Percentiles rank a stretch among this genome's conserved stretches.
These are phyloP conservation scores for Tor tambroides DNA, from an alignment of 2,113 vertebrate species.

Conservation along the genomic window DNA sequence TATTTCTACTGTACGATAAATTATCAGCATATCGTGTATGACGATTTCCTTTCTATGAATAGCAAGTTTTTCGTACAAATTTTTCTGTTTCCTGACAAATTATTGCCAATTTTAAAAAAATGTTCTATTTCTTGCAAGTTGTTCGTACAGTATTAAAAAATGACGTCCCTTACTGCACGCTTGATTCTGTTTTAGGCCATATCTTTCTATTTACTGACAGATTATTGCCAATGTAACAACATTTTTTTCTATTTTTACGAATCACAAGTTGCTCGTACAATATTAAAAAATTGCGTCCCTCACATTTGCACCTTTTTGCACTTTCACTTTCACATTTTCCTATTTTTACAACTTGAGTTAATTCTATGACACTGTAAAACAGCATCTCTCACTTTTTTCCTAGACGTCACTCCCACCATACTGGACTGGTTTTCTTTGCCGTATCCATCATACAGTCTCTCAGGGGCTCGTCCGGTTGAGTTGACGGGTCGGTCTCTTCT, in stretches of 20 bases:
- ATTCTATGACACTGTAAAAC: too few relatives aligned
- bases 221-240: neutral
- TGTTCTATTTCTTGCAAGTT: too few relatives aligned
- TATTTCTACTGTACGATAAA: too few relatives aligned
- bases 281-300: neutral
- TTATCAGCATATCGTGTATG: too few relatives aligned
- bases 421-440: conserved; percentile 95
- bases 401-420: conserved; percentile 92
- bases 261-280: neutral
- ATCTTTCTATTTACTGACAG: neutral
- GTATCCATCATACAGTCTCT: conserved; percentile 88
- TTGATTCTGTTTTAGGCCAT: neutral
- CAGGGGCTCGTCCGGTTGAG: conserved; percentile 69
- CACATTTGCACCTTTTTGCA: neutral
- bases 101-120: too few relatives aligned
- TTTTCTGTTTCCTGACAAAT: too few relatives aligned
- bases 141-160: too few relatives aligned
- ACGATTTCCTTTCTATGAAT: too few relatives aligned
- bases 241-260: neutral
- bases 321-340: neutral
- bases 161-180: too few relatives aligned
- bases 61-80: too few relatives aligned
- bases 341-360: neutral
- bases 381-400: neutral
- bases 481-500: conserved; percentile 91